These are phyloP conservation scores for Archaeoteleia sp. DNA, from an alignment of 2,888 invertebrate species.

Conservation along the genomic window DNA sequence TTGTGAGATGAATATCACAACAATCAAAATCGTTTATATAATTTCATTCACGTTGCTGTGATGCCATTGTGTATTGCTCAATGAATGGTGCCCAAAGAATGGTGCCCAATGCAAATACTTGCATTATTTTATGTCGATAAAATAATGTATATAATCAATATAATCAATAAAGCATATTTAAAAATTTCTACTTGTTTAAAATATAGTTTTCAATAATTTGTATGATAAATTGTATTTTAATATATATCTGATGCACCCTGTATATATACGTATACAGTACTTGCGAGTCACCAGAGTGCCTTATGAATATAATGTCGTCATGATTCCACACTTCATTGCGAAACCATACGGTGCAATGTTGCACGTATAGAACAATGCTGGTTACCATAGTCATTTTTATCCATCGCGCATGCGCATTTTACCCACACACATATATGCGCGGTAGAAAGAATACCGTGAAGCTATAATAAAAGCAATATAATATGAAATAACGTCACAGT, in stretches of 20 bases:
- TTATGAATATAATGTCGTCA: conserved; percentile 63
- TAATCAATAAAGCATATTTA: too few relatives aligned
- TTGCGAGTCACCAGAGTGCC: conserved; percentile 52
- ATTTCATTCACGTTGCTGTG: too few relatives aligned
- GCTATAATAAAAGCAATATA: conserved; percentile 38
- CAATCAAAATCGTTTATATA: too few relatives aligned
- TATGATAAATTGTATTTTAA: too few relatives aligned
- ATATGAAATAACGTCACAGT: conserved; percentile 22
- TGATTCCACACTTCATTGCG: conserved; percentile 66
- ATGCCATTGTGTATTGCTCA: too few relatives aligned
- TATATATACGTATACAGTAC: conserved; percentile 38
- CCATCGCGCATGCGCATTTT: conserved; percentile 42
- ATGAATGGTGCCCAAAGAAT: too few relatives aligned
- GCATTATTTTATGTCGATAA: too few relatives aligned
- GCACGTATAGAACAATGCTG: conserved; percentile 62
- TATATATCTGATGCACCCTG: conserved; percentile 6
- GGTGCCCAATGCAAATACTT: too few relatives aligned
- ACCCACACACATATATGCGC: conserved; percentile 25
- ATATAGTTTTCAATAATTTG: too few relatives aligned
- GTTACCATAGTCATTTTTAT: conserved; percentile 46
- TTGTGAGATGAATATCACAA: too few relatives aligned
- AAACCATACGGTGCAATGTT: conserved; percentile 60
- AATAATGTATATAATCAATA: too few relatives aligned
- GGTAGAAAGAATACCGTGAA: conserved; percentile 2
- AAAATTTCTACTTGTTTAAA: too few relatives aligned